A percentile compares a stretch with the other conserved stretches of the same genome.
Evolutionary conservation across 2,888 invertebrate genomes (phyloP).

Genomic region (Lasioglossum vierecki): DNA sequence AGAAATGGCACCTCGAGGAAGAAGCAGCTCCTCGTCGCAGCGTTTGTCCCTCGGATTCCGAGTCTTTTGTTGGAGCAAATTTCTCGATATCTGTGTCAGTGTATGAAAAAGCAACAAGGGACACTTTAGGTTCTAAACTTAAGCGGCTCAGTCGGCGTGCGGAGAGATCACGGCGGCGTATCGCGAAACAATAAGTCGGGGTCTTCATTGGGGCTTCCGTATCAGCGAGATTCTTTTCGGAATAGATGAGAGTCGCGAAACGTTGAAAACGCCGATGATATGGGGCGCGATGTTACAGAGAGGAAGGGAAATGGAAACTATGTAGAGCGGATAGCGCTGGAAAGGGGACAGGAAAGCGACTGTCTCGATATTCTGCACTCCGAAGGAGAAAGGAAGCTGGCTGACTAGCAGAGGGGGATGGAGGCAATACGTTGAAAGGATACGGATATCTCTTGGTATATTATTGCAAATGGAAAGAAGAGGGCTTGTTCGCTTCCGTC

Average conservation of each 20-base stretch:
- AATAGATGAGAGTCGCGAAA: not conserved
- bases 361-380: not conserved
- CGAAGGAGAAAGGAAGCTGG: not conserved
- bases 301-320: not conserved
- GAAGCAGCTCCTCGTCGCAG: not conserved
- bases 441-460: slow-evolving; percentile 14
- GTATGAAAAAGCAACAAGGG: not conserved
- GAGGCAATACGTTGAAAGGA: slow-evolving; percentile 26
- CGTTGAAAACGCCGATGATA: not conserved
- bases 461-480: slow-evolving; percentile 9
- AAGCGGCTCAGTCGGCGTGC: not conserved
- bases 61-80: not conserved
- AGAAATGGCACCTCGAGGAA: not conserved
- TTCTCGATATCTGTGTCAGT: not conserved
- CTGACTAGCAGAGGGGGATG: not conserved
- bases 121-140: slow-evolving; percentile 3
- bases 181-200: not conserved
- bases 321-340: slow-evolving; percentile 1
- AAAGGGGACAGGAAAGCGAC: not conserved
- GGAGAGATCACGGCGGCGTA: not conserved
- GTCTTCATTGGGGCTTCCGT: not conserved
- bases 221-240: slow-evolving; percentile 1
- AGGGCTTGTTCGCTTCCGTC: slow-evolving; percentile 5
- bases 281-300: slow-evolving; percentile 1
- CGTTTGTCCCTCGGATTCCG: not conserved